Evolutionary conservation across 2,113 vertebrate genomes (phyloP), one percentile per base, ranked within the genome.

Genomic region (Brachypodius melanocephalos): DNA sequence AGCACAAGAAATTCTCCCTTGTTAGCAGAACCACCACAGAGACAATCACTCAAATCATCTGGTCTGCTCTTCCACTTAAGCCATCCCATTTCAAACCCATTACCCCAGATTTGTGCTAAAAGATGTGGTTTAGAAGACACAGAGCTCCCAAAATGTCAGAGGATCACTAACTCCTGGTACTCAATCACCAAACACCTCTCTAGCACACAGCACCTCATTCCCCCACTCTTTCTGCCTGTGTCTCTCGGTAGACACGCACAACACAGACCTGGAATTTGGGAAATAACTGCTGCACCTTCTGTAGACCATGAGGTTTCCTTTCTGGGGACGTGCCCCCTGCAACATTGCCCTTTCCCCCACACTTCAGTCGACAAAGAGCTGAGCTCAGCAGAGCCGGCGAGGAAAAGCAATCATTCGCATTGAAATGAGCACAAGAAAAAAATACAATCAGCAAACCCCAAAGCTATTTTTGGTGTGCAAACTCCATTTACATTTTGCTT

Each of bases 391-490:
- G 79, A 90, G 88, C 25, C 1, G 1, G 82, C 0, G 4, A 92
- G 67, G 75, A 88, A 91, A 94, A 94, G 42, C 4, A 1, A 86
- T 84, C 68, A 25, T 66, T 84, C 25, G 8, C 86, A 84, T 89
- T 57, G 45, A 95, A 95, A 87, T 5, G 57, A 87, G 43, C 45
- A 46, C 79, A 57, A 55, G 22, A 73, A 65, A 76, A 69, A 66
- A 76, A 83, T 83, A 79, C n/a, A 42, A 84, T 66, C 85, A 92
- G 92, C 95, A 92, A 96, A 96, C 59, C 75, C 85, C 75, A 77
- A 86, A 93, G 94, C 88, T 97, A 96, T 96, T 97, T 97, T 95
- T 95, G 83, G 90, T 86, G 88, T 36, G 65, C 75, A 92, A 88
- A 88, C 51, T 95, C 94, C 82, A 92, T 95, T 95, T 96, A 81